Conservation (phyloP, 2,888 invertebrate species). For the Pterostichus niger region DNA sequence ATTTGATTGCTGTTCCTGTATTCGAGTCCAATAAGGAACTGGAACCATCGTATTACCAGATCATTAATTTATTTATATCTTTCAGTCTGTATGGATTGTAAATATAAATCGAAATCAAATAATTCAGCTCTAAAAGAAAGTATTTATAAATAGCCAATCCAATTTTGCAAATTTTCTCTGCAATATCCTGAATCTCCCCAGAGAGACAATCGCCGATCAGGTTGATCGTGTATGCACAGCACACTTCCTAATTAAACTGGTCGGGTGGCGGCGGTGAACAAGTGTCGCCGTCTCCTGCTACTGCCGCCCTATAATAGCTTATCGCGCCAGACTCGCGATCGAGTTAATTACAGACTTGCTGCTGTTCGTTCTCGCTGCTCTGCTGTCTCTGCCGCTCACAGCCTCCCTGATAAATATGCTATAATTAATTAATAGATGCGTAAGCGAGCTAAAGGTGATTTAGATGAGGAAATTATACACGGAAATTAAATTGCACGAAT, state of each 20-base stretch:
- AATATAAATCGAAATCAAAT: no score
- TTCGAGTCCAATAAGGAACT: no score
- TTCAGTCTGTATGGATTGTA: no score
- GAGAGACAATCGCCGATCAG: slow-evolving; percentile 10
- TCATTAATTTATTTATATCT: no score
- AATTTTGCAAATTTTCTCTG: not conserved
- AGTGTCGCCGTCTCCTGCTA: slow-evolving; percentile 30
- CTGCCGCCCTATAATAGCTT: slow-evolving; percentile 30
- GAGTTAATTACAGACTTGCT: slow-evolving; percentile 51
- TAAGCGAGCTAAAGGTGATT: not conserved
- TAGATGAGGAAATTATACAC: not conserved
- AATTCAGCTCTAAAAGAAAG: no score
- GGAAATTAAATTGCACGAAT: not conserved
- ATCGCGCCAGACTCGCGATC: slow-evolving; percentile 40
- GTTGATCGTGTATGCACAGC: slow-evolving; percentile 39
- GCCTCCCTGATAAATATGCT: slow-evolving; percentile 33
- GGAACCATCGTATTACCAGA: no score
- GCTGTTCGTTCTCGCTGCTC: slow-evolving; percentile 32
- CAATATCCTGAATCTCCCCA: not conserved
- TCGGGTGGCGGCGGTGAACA: slow-evolving; percentile 22
- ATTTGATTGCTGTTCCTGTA: no score
- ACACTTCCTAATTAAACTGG: slow-evolving; percentile 28
- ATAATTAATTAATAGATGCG: slow-evolving; percentile 37
- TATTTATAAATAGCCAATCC: slow-evolving; percentile 1
- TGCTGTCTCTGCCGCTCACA: slow-evolving; percentile 9